Percentiles rank a stretch among this genome's conserved stretches.
Conservation (phyloP, 2,113 vertebrate species). For the Axis porcinus region DNA sequence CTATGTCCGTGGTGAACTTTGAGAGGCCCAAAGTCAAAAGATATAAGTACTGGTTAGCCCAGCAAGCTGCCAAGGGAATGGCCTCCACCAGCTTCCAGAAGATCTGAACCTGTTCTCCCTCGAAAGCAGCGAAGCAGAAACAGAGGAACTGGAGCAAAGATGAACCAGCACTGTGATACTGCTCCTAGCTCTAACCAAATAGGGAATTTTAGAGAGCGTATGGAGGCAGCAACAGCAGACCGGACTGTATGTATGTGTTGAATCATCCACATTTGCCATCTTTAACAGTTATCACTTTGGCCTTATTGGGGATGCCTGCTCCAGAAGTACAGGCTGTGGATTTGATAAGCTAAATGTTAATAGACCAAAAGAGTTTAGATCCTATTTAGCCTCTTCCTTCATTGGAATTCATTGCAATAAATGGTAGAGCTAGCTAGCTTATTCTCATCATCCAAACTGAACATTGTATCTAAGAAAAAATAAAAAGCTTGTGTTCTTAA, state of each 20-base stretch:
- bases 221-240: neutral
- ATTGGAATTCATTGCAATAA: neutral
- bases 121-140: neutral
- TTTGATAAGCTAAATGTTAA: neutral
- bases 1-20: conserved; percentile 83
- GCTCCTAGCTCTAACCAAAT: neutral
- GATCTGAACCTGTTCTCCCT: neutral
- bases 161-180: neutral
- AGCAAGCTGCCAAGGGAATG: conserved; percentile 23
- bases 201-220: neutral
- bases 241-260: rapidly evolving
- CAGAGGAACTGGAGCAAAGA: neutral
- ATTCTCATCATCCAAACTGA: neutral
- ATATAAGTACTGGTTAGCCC: conserved; percentile 60
- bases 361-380: neutral
- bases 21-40: conserved; percentile 74
- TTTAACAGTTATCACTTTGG: neutral
- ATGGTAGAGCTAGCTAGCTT: neutral
- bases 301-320: neutral
- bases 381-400: neutral
- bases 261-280: neutral
- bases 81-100: neutral
- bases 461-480: conserved; percentile 20
- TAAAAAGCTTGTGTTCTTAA: neutral
- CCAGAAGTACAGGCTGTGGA: neutral